Percentiles rank a stretch among this genome's conserved stretches.
These are phyloP conservation scores for Symphodus melops DNA, from an alignment of 2,113 vertebrate species.

Conservation along the genomic window DNA sequence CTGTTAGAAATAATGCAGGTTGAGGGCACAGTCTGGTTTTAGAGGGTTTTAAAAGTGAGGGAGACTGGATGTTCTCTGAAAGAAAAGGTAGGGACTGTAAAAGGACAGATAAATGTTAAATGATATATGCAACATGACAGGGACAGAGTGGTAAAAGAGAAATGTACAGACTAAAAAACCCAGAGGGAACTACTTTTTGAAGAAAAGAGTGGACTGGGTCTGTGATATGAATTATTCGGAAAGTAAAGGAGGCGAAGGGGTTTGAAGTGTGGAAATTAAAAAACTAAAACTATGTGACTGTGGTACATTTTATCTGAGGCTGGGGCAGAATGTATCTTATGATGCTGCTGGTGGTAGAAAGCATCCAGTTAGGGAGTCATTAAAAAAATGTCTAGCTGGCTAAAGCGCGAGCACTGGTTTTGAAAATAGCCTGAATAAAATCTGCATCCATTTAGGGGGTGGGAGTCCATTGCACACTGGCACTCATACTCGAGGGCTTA, in stretches of 20 bases:
- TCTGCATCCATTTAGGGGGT: slow-evolving; percentile 76
- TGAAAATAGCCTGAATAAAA: slow-evolving; percentile 83
- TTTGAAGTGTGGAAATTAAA: slow-evolving; percentile 12
- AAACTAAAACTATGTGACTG: slow-evolving; percentile 32
- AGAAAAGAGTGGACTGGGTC: slow-evolving; percentile 23
- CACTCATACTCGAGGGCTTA: slow-evolving; percentile 62
- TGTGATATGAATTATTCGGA: slow-evolving; percentile 26
- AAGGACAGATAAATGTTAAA: slow-evolving; percentile 40
- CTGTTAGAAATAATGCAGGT: too few relatives aligned
- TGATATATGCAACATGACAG: slow-evolving; percentile 26
- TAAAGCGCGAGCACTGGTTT: slow-evolving; percentile 68
- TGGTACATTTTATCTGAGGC: slow-evolving; percentile 67
- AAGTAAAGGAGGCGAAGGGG: neutral
- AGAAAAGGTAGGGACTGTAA: slow-evolving; percentile 1
- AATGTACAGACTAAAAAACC: slow-evolving; percentile 13
- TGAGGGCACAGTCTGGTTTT: slow-evolving; percentile 22
- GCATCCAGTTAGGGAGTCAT: slow-evolving; percentile 73
- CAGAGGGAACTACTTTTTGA: slow-evolving; percentile 41
- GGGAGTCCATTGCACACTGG: slow-evolving; percentile 52
- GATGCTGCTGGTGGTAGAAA: slow-evolving; percentile 44
- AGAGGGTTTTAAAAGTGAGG: slow-evolving; percentile 17
- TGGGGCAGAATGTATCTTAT: slow-evolving; percentile 53
- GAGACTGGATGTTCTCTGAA: slow-evolving; percentile 1
- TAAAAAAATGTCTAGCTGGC: slow-evolving; percentile 83
- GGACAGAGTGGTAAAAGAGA: slow-evolving; percentile 10